phyloP scores from a whole-genome alignment of 2,113 vertebrate genomes.

The Dolichotis patagonum region DNA sequence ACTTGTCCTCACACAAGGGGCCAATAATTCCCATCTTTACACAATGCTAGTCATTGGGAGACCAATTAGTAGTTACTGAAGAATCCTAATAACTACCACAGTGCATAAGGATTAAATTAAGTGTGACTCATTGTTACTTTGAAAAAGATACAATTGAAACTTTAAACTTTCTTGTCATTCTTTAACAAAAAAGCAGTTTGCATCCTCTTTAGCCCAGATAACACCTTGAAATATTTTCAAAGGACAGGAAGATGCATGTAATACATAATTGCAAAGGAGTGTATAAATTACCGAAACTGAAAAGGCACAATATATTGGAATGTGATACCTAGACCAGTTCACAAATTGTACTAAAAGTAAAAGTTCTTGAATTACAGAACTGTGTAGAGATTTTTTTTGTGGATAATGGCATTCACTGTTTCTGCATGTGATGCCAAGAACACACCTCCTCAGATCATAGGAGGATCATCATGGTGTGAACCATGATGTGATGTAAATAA shows the following conservation, averaged over 20 bases:
- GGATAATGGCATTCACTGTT: background rate
- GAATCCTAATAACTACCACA: background rate
- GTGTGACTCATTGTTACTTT: background rate
- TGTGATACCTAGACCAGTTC: background rate
- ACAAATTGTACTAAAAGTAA: background rate
- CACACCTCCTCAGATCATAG: rapidly evolving
- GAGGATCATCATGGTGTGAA: too few relatives aligned
- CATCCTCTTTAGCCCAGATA: background rate
- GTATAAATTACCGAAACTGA: background rate
- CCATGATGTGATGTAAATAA: background rate
- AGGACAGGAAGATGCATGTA: background rate
- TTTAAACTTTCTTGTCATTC: background rate
- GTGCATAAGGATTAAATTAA: background rate
- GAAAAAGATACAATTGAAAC: background rate
- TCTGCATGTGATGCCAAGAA: background rate
- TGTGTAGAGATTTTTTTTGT: background rate
- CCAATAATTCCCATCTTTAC: background rate
- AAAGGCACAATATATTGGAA: background rate
- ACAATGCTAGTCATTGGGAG: background rate
- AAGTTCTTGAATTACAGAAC: background rate
- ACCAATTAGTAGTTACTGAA: background rate
- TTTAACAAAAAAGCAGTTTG: background rate
- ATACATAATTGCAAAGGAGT: background rate
- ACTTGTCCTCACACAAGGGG: background rate
- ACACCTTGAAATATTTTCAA: background rate